Evolutionary conservation across 2,888 invertebrate genomes (phyloP).

Genomic region (Gnatocerus cornutus): DNA sequence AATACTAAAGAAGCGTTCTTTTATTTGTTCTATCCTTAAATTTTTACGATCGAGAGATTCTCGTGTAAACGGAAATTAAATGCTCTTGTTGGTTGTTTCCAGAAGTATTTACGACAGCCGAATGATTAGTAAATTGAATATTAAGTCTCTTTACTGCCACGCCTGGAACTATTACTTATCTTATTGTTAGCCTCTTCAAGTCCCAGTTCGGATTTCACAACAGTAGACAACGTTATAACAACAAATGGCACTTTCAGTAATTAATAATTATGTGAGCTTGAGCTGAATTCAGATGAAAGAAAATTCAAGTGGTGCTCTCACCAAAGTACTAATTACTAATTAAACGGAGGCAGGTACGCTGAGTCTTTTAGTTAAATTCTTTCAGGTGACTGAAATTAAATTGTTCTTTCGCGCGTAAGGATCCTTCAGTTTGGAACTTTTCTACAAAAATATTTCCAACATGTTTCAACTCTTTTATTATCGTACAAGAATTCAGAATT

Average conservation of each 20-base stretch:
- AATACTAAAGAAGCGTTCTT: slow-evolving; percentile 48
- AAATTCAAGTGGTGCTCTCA: too few species aligned
- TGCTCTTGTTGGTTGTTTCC: slow-evolving; percentile 35
- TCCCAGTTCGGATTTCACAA: background rate
- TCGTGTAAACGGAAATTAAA: slow-evolving; percentile 43
- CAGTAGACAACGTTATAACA: background rate
- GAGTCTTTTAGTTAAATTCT: too few species aligned
- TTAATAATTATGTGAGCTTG: too few species aligned
- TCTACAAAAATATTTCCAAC: too few species aligned
- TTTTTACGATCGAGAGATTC: slow-evolving; percentile 48
- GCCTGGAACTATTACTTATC: background rate
- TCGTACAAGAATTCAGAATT: background rate
- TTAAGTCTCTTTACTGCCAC: slow-evolving; percentile 25
- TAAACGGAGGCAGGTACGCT: too few species aligned
- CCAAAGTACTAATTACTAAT: too few species aligned
- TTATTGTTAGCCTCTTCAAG: background rate
- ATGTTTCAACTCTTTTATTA: too few species aligned
- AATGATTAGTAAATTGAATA: slow-evolving; percentile 43
- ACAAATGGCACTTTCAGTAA: too few species aligned
- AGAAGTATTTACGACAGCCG: slow-evolving; percentile 30
- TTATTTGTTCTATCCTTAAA: slow-evolving; percentile 50
- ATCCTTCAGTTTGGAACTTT: too few species aligned
- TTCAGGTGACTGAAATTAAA: too few species aligned
- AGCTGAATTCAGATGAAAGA: too few species aligned
- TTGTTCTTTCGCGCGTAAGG: too few species aligned